Evolutionary conservation across 1,140 invertebrate species (phyloP), one percentile per base, ranked within the genome.

Genomic region (Antheraea mylitta): DNA sequence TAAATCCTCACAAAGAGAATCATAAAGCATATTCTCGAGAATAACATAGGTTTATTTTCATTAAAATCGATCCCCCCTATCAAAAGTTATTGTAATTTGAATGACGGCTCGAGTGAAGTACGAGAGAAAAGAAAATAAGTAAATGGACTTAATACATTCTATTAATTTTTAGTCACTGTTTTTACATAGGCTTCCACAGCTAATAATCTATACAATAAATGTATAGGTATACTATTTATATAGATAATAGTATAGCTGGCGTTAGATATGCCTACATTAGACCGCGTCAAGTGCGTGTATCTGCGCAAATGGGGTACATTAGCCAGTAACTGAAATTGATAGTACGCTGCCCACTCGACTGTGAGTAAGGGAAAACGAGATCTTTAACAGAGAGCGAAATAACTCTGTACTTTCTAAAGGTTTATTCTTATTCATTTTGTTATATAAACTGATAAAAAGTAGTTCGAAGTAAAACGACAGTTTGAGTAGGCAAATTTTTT

Each of bases 311-410:
- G 61, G 62, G 13, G 18, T 61, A 36, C 60, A 60, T 42, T 62
- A 66, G 38, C 18, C 64, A 59, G 22, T 30, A 60, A 66, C 30
- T 66, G 42, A 66, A 70, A 58, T 36, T 60, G 59, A 70, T 65
- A 70, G 63, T 58, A 58, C 45, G 9, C 48, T 61, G 59, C 69
- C 64, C 69, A 70, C 69, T 70, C 69, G 59, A 63, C 59, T 66
- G 69, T 65, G 11, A 66, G 66, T 59, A 62, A 62, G 64, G 69
- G 69, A 66, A 63, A 70, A 70, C 69, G 66, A 60, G 69, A 70
- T 70, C 67, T 69, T n/a, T 13, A 16, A 53, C 45, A n/a, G 45
- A 53, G 16, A 16, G 16, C 45, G 45, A 42, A 42, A 42, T 42
- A 42, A 42, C 0, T 53, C 16, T 53, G 45, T 13, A 9, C 45